These are phyloP conservation scores for Clepsis dumicolana DNA, from an alignment of 2,888 invertebrate species.

Conservation along the genomic window DNA sequence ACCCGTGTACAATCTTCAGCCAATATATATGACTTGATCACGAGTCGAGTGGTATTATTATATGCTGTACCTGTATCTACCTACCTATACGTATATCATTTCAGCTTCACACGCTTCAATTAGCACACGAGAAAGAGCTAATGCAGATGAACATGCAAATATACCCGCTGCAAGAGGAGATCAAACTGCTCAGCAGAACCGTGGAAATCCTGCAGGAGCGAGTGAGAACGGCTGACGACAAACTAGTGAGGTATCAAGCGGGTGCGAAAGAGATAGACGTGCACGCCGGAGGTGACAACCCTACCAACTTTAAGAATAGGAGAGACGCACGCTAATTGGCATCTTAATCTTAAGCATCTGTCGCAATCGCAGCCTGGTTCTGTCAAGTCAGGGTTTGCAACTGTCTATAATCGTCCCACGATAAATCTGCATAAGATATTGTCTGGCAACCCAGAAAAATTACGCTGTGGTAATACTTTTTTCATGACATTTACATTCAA, in stretches of 20 bases:
- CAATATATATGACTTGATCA: no score
- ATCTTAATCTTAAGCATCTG: background rate
- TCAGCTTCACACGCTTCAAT: conserved; percentile 91
- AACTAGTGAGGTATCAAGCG: conserved; percentile 67
- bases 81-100: no score
- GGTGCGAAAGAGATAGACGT: conserved; percentile 60
- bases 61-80: no score
- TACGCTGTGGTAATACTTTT: no score
- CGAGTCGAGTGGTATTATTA: no score
- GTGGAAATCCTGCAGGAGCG: conserved; percentile 81
- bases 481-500: no score
- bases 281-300: conserved; percentile 72
- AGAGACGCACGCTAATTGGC: conserved; percentile 55
- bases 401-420: no score
- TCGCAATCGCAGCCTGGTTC: no score
- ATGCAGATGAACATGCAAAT: conserved; percentile 88
- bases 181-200: conserved; percentile 86
- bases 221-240: conserved; percentile 70
- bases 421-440: no score
- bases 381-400: no score
- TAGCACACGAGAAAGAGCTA: conserved; percentile 90
- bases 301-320: conserved; percentile 52
- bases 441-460: no score
- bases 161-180: conserved; percentile 86
- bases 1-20: no score